These are phyloP conservation scores for Neopipo cinnamomea DNA, from an alignment of 2,113 vertebrate species.

Conservation along the genomic window DNA sequence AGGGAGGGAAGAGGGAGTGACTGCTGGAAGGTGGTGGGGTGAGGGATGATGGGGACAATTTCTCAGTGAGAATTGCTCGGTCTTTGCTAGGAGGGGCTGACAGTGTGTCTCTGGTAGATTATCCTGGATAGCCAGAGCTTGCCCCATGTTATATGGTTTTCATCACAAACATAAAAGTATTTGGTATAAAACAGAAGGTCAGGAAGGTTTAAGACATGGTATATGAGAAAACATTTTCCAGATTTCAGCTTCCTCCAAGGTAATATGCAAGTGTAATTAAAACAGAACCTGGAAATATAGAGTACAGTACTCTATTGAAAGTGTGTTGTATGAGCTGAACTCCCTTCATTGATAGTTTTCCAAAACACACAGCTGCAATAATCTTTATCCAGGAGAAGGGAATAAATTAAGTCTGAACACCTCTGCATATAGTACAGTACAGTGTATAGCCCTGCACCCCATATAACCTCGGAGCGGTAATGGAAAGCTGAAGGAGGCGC, in stretches of 20 bases:
- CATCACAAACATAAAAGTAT: slow-evolving; percentile 60
- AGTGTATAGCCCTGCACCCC: slow-evolving; percentile 65
- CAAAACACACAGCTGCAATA: slow-evolving; percentile 77
- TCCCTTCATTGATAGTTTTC: slow-evolving; percentile 74
- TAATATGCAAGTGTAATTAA: slow-evolving; percentile 74
- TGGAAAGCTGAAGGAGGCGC: slow-evolving; percentile 65
- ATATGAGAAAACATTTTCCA: slow-evolving; percentile 74
- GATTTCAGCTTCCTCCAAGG: slow-evolving; percentile 70
- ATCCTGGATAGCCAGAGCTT: neutral
- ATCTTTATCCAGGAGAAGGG: slow-evolving; percentile 76
- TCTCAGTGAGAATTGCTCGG: neutral
- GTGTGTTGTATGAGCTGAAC: slow-evolving; percentile 70
- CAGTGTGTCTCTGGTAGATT: slow-evolving; percentile 1
- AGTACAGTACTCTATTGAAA: slow-evolving; percentile 74
- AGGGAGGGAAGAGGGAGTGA: neutral
- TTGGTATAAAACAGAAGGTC: slow-evolving; percentile 69
- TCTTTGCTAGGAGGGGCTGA: neutral
- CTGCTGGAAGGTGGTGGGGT: neutral
- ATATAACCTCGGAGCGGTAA: slow-evolving; percentile 55
- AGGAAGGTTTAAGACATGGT: slow-evolving; percentile 65
- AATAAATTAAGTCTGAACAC: slow-evolving; percentile 75
- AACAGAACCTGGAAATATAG: slow-evolving; percentile 73
- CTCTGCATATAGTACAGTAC: slow-evolving; percentile 67
- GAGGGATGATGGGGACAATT: neutral
- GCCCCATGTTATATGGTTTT: slow-evolving; percentile 46